Evolutionary conservation across 1,140 invertebrate genomes (phyloP).

Genomic region (Pogonognathellus flavescens): DNA sequence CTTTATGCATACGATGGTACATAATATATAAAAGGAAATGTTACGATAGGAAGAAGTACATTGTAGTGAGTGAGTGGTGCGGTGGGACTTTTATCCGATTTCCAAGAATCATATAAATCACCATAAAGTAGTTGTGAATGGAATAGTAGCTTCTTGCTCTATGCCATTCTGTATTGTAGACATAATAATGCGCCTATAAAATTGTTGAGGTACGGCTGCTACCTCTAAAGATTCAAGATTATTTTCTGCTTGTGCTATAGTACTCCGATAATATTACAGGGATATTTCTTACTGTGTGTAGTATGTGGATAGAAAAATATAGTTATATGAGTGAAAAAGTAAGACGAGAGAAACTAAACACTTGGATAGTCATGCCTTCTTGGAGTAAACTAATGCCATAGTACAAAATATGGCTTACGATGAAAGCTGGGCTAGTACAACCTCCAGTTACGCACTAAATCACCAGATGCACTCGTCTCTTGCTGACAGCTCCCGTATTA

Average conservation of each 20-base stretch:
- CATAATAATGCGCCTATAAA: too few species aligned
- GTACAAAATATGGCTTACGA: not conserved
- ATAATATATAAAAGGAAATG: too few species aligned
- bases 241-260: too few species aligned
- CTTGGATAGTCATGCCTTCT: too few species aligned
- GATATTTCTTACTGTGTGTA: too few species aligned
- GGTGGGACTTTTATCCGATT: conserved; percentile 48
- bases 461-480: conserved; percentile 20
- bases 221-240: too few species aligned
- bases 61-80: conserved; percentile 47
- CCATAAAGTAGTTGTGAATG: conserved; percentile 50
- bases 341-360: too few species aligned
- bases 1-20: too few species aligned
- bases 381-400: not conserved
- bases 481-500: conserved; percentile 14
- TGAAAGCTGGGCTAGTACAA: not conserved
- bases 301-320: too few species aligned
- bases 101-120: conserved; percentile 45
- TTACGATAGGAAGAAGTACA: not conserved
- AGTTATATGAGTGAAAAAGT: too few species aligned
- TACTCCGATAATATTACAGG: too few species aligned
- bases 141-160: conserved; percentile 11
- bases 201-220: too few species aligned
- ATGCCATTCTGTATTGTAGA: not conserved
- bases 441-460: conserved; percentile 13